Percentiles rank a stretch among this genome's conserved stretches.
phyloP scores from a whole-genome alignment of 2,888 invertebrate genomes.

The Lumbricus terrestris region DNA sequence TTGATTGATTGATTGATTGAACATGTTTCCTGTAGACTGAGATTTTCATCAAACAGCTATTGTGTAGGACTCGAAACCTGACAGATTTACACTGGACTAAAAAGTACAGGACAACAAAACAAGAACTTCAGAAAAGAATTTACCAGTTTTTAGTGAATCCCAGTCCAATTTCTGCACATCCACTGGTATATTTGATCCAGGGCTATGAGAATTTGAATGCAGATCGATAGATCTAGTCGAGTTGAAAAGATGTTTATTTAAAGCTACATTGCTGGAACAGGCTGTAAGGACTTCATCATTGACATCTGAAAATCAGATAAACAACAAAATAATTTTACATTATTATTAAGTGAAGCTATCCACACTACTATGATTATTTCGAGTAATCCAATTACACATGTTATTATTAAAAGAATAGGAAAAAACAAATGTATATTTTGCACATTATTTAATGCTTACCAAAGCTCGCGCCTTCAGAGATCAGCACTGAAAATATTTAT shows the following conservation, averaged over 20 bases:
- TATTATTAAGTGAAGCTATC: neutral
- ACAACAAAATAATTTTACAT: neutral
- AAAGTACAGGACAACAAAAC: too few relatives aligned
- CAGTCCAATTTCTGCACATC: neutral
- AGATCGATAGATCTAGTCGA: neutral
- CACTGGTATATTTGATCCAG: neutral
- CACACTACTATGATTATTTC: neutral
- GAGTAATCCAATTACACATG: neutral
- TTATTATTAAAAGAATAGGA: too few relatives aligned
- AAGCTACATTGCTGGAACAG: neutral
- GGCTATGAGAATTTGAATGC: neutral
- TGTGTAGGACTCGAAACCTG: too few relatives aligned
- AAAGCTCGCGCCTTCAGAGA: neutral
- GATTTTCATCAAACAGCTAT: neutral
- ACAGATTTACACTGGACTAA: too few relatives aligned
- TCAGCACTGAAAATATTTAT: too few relatives aligned
- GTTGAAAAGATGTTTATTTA: slow-evolving; percentile 5
- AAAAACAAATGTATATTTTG: neutral
- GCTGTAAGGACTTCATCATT: neutral
- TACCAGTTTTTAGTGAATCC: neutral
- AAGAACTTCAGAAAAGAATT: neutral
- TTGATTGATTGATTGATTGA: too few relatives aligned
- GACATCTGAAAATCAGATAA: neutral
- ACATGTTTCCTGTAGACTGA: too few relatives aligned
- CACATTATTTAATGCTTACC: neutral